These are phyloP conservation scores for Peromyscus aztecus DNA, from an alignment of 2,797 vertebrate genomes.

Conservation along the genomic window DNA sequence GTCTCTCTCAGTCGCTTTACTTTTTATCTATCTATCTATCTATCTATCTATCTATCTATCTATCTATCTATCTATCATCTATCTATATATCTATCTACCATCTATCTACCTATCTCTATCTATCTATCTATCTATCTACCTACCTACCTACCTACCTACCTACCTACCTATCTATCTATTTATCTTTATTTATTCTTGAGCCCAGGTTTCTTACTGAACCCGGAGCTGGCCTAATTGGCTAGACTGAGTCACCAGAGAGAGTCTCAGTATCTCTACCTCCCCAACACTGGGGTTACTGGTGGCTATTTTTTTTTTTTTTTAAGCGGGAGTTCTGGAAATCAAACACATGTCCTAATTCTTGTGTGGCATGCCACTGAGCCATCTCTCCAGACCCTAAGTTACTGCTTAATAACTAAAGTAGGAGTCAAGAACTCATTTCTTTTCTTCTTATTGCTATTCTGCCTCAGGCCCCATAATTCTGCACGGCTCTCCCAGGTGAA, in stretches of 20 bases:
- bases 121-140: neutral
- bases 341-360: neutral
- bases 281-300: neutral
- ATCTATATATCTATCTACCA: neutral
- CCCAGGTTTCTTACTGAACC: neutral
- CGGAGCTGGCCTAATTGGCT: neutral
- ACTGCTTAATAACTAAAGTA: slow-evolving; percentile 53
- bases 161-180: neutral
- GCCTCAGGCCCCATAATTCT: neutral
- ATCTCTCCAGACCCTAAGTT: neutral
- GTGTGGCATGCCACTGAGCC: neutral
- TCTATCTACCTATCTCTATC: neutral
- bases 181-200: neutral
- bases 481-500: slow-evolving; percentile 6
- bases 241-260: neutral
- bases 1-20: neutral
- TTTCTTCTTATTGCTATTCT: slow-evolving; percentile 20
- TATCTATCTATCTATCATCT: neutral
- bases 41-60: neutral
- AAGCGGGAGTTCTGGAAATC: neutral
- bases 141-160: neutral
- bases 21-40: neutral
- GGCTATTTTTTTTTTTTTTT: neutral
- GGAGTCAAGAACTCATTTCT: slow-evolving; percentile 25
- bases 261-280: neutral